Evolutionary conservation across 2,888 invertebrate species (phyloP), one percentile per base, ranked within the genome.

Genomic region (Punctoribates punctum): DNA sequence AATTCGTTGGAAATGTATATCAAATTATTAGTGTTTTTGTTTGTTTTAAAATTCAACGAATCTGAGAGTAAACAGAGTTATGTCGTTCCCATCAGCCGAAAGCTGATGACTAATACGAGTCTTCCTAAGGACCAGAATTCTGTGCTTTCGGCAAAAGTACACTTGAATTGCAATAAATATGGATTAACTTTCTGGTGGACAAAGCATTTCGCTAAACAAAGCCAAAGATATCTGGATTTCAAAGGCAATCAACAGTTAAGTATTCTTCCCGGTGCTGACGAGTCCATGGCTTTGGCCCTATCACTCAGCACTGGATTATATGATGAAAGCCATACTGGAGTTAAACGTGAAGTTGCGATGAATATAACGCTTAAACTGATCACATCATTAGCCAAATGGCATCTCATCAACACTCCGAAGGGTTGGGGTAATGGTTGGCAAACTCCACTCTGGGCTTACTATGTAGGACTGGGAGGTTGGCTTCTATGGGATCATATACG

Each of bases 311-410:
- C 62, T 25, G 62, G 62, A 15, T 20, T 62, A 25, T 62, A 62
- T 62, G 17, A 62, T n/a, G 62, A 62, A 27, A 62, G 25, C 17
- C 62, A 62, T 62, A 65, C 17, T 34, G 34, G 34, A 65, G 29
- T 65, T 6, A n/a, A 65, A 38, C 29, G 65, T 15, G 34, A 34
- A 34, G 23, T 23, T 15, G 65, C 29, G 27, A 17, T n/a, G 15
- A 34, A 65, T 34, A 20, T 38, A n/a, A 65, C 65, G n/a, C 25
- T 65, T 20, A 34, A 65, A 65, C 25, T 65, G 65, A 65, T 65
- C 20, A 65, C 34, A n/a, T 65, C 65, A n/a, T 65, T 65, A 38
- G 65, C 65, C 20, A 65, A 65, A 65, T 15, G n/a, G n/a, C 65
- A 65, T 65, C 25, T 15, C 15, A 23, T 29, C 17, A 62, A 62